phyloP scores from a whole-genome alignment of 1,140 invertebrate species.

The Cydia fagiglandana region DNA sequence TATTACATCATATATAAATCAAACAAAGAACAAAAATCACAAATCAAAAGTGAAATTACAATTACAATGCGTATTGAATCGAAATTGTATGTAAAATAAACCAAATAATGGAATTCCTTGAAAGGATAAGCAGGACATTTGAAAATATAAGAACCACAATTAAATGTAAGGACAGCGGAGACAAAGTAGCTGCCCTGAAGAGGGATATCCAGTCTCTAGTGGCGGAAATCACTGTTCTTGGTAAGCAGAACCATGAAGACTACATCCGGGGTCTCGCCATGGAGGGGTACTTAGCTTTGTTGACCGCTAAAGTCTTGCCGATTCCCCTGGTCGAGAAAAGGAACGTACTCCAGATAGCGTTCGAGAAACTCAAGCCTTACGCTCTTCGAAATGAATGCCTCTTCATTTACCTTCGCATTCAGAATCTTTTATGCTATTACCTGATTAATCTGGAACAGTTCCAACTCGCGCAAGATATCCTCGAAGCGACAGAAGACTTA shows the following conservation, averaged over 20 bases:
- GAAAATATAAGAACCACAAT: constrained; percentile 58
- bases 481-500: constrained; percentile 65
- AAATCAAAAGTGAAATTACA: background rate
- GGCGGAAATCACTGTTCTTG: constrained; percentile 54
- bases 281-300: constrained; percentile 63
- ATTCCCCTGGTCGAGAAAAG: constrained; percentile 58
- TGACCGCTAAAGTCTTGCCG: constrained; percentile 63
- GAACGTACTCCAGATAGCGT: constrained; percentile 55
- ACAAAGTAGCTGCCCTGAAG: constrained; percentile 54
- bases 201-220: constrained; percentile 58
- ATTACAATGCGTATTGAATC: background rate
- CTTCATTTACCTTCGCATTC: constrained; percentile 67
- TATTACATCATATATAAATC: background rate
- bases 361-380: constrained; percentile 60
- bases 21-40: constrained; percentile 3
- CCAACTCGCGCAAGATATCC: constrained; percentile 53
- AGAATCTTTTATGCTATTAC: constrained; percentile 71
- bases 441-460: constrained; percentile 64
- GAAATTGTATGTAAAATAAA: constrained; percentile 9
- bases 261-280: constrained; percentile 62
- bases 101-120: constrained; percentile 58
- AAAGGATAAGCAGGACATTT: constrained; percentile 56
- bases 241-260: constrained; percentile 60
- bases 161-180: constrained; percentile 55
- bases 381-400: constrained; percentile 59